Percentiles rank a stretch among this genome's conserved stretches.
Conservation (phyloP, 1,140 invertebrate genomes). For the Drosophila insularis region DNA sequence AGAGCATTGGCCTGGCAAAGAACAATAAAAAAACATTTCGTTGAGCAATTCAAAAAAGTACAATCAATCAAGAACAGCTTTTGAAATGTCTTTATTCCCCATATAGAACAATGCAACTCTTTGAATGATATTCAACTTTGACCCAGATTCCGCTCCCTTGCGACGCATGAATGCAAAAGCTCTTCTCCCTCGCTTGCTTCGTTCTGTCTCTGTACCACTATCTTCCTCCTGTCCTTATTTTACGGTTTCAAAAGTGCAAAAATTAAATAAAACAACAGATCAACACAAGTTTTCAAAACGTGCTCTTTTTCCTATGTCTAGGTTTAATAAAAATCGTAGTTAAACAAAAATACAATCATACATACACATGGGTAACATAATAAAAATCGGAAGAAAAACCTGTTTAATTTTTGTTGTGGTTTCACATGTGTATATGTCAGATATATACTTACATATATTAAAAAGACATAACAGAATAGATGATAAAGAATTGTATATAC, state of each 20-base stretch:
- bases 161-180: not conserved
- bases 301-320: not conserved
- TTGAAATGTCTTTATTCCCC: not conserved
- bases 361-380: not conserved
- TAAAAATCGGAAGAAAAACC: conserved; percentile 1
- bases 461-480: not conserved
- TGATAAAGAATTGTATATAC: not conserved
- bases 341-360: not conserved
- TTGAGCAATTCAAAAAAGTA: not conserved
- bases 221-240: not conserved
- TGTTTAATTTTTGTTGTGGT: conserved; percentile 3
- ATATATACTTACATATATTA: not conserved
- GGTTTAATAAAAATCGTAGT: not conserved
- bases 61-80: conserved; percentile 7
- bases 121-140: conserved; percentile 3
- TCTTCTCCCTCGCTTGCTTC: not conserved
- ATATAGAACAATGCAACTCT: conserved; percentile 1
- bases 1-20: not conserved
- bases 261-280: not conserved
- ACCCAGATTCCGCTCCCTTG: not conserved
- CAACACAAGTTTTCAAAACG: not conserved
- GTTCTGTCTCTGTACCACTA: not conserved
- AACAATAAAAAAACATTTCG: not conserved
- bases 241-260: not conserved
- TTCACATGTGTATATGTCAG: not conserved